These are phyloP conservation scores for Bettongia penicillata DNA, from an alignment of 2,113 vertebrate species.

Conservation along the genomic window DNA sequence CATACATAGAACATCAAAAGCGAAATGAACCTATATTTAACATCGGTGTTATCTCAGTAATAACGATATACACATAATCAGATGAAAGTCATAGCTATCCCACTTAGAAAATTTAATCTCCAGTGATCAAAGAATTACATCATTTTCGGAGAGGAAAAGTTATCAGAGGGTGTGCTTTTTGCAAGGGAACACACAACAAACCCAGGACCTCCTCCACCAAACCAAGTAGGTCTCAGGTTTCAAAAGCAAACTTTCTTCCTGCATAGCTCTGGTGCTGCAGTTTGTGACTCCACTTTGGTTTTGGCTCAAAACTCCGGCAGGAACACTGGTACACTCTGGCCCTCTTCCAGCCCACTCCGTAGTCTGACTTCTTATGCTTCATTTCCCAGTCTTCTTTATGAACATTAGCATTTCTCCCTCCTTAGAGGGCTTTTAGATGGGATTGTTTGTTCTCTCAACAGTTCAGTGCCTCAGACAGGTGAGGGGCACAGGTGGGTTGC, in stretches of 20 bases:
- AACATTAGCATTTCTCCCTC: conserved; percentile 30
- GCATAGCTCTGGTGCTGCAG: conserved; percentile 51
- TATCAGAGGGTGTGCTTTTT: conserved; percentile 67
- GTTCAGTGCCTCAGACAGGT: conserved; percentile 51
- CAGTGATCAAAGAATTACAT: conserved; percentile 64
- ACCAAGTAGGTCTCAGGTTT: conserved; percentile 67
- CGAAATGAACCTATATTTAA: conserved; percentile 42
- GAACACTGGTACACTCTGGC: conserved; percentile 66
- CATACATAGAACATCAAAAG: conserved; percentile 49
- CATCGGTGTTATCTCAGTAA: not conserved
- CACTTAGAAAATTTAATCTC: conserved; percentile 61
- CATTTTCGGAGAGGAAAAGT: conserved; percentile 55
- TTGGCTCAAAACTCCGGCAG: conserved; percentile 67
- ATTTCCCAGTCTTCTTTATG: conserved; percentile 18
- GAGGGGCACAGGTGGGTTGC: conserved; percentile 43
- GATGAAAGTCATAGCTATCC: conserved; percentile 54
- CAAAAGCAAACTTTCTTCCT: conserved; percentile 66
- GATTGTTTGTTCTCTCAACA: conserved; percentile 73
- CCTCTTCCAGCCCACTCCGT: conserved; percentile 61
- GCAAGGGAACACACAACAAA: conserved; percentile 61
- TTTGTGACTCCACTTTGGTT: conserved; percentile 70
- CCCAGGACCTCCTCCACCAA: conserved; percentile 5
- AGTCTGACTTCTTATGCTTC: not conserved
- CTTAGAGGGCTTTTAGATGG: conserved; percentile 68
- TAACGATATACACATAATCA: conserved; percentile 42